A percentile compares a stretch with the other conserved stretches of the same genome.
Evolutionary conservation across 2,888 invertebrate species (phyloP).

Genomic region (Heliconius hortense): DNA sequence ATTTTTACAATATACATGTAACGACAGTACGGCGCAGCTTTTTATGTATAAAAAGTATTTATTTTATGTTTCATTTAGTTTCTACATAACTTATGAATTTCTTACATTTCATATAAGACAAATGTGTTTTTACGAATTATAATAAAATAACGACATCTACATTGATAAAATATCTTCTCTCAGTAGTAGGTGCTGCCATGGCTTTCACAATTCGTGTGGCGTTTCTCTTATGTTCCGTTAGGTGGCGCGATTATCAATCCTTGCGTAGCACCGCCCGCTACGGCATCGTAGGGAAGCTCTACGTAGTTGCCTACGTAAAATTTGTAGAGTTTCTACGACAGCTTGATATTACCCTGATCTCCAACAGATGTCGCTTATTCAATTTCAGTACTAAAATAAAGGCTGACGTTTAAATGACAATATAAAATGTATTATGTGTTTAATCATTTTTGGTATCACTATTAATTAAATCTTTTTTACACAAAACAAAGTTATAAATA

Average conservation of each 20-base stretch:
- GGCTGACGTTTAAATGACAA: not conserved
- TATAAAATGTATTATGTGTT: not conserved
- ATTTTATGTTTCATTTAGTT: not conserved
- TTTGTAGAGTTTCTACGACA: slow-evolving; percentile 10
- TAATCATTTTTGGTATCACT: not conserved
- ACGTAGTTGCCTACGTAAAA: not conserved
- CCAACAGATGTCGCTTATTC: slow-evolving; percentile 21
- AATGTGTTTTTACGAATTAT: not conserved
- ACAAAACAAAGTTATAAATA: not conserved
- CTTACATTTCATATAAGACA: not conserved
- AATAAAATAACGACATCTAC: slow-evolving; percentile 35
- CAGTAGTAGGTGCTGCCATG: slow-evolving; percentile 26
- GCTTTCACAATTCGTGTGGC: not conserved
- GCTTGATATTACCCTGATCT: not conserved
- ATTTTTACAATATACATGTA: too few relatives aligned
- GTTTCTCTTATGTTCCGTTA: slow-evolving; percentile 44
- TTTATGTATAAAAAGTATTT: not conserved
- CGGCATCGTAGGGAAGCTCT: not conserved
- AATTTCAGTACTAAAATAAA: not conserved
- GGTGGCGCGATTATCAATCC: slow-evolving; percentile 44
- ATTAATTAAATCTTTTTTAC: not conserved
- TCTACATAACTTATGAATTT: not conserved
- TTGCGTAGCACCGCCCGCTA: slow-evolving; percentile 19
- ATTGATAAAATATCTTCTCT: not conserved
- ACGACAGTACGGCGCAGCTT: not conserved